phyloP scores from a whole-genome alignment of 2,797 vertebrate species.

The Pipistrellus kuhlii region DNA sequence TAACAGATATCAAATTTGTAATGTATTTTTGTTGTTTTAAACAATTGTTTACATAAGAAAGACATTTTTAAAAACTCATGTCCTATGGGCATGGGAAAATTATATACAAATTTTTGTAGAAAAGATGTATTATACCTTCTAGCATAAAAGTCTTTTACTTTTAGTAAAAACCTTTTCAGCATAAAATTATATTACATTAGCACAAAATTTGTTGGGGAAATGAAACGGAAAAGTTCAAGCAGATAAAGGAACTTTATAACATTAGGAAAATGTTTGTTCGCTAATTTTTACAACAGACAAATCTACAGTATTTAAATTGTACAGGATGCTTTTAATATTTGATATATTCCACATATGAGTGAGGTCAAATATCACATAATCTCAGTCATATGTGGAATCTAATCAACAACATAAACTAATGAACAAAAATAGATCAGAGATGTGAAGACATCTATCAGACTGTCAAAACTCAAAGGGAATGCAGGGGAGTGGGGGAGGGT shows the following conservation, averaged over 20 bases:
- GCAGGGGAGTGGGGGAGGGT: too few species aligned
- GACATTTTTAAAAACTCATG: background rate
- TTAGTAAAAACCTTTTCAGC: background rate
- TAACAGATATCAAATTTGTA: background rate
- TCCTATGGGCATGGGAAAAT: background rate
- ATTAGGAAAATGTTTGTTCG: background rate
- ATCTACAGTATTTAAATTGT: background rate
- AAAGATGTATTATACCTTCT: background rate
- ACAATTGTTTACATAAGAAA: background rate
- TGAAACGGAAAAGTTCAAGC: constrained; percentile 2
- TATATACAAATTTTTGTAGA: background rate
- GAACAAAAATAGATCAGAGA: too few species aligned
- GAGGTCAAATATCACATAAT: too few species aligned
- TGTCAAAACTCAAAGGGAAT: too few species aligned
- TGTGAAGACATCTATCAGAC: too few species aligned
- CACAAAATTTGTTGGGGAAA: constrained; percentile 2
- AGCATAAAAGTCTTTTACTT: background rate
- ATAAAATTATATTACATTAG: constrained; percentile 27
- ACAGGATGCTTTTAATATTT: background rate
- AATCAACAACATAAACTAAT: too few species aligned
- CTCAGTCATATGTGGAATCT: too few species aligned
- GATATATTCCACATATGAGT: background rate
- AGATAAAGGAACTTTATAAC: constrained; percentile 1
- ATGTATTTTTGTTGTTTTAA: constrained; percentile 12
- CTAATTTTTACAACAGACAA: background rate